Conservation (phyloP, 1,140 invertebrate species). For the Trialeurodes vaporariorum region DNA sequence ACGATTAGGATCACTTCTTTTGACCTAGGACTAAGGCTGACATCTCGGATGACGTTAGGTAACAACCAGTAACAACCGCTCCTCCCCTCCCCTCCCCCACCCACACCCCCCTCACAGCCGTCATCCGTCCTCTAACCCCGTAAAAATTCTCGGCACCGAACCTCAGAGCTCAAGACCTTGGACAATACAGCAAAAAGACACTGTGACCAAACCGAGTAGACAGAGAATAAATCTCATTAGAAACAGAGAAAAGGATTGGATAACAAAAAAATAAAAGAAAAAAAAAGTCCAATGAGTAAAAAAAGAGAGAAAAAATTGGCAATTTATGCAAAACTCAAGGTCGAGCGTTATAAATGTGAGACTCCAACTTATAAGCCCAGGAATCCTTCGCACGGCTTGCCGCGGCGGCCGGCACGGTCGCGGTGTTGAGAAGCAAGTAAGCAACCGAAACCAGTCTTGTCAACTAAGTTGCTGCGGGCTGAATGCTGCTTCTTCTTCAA, state of each 20-base stretch:
- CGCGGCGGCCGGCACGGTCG: too few species aligned
- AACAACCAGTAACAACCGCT: too few species aligned
- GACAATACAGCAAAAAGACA: not conserved
- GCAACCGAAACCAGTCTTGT: slow-evolving; percentile 4
- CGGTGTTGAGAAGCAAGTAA: not conserved
- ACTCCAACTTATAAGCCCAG: not conserved
- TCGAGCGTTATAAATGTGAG: not conserved
- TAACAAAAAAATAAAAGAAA: not conserved
- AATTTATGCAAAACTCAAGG: not conserved
- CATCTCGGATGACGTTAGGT: too few species aligned
- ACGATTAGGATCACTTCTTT: too few species aligned
- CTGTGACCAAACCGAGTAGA: not conserved
- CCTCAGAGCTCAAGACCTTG: not conserved
- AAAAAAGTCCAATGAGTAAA: too few species aligned
- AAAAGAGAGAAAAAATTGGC: not conserved
- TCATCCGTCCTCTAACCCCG: too few species aligned
- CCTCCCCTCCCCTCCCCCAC: not conserved
- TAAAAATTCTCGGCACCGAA: not conserved
- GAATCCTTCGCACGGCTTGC: not conserved
- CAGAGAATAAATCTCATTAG: not conserved
- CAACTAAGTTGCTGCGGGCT: not conserved
- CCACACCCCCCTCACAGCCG: slow-evolving; percentile 15
- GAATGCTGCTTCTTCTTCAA: not conserved
- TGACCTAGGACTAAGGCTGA: too few species aligned
- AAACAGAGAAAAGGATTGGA: not conserved